Base-by-base conservation (phyloP, 2,888 invertebrate species). In the Bhutanitis thaidina region DNA sequence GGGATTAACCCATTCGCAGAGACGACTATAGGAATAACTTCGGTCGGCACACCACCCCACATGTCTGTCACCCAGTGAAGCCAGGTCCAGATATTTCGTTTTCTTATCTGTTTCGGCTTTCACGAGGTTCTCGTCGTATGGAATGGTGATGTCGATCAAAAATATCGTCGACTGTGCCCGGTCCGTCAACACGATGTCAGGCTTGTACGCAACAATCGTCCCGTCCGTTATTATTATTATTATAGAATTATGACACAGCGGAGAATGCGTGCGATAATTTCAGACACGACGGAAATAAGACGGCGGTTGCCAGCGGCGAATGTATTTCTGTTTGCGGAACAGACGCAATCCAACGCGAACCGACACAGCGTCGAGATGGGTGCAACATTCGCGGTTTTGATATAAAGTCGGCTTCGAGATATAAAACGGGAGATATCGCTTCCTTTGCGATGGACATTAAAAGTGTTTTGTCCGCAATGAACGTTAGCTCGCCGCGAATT, bases 251-350 rank as follows among this genome's bases (percentile, higher is more conserved):
- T 43, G 43, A 37, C 25, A 20, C 7, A 27, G 20, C 10, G 3
- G 16, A 36, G 49, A 27, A 30, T 16, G 45, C 36, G 43, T 30
- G 3, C 35, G 16, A 35, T 48, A 14, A 48, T 48, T 39, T 48
- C 13, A 41, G 29, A 37, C 43, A 10, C 37, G 14, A 49, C 43
- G 13, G 20, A 43, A 49, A 49, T 49, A 49, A 43, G 13, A 25
- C 30, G 8, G 29, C 37, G 37, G 45, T 44, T 27, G 43, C 35
- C 25, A 15, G 15, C 15, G 27, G 5, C 29, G 15, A 16, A 5
- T 3, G 20, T 15, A 9, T n/a, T 15, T 36, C 36, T 37, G 37
- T 37, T 37, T 20, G 37, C 37, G n/a, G 37, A n/a, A 37, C 45
- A 12, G 25, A n/a, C 9, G n/a, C 41, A 15, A 7, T 14, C 14